Evolutionary conservation across 2,888 invertebrate species (phyloP).

Genomic region (Calephelis perditalis): DNA sequence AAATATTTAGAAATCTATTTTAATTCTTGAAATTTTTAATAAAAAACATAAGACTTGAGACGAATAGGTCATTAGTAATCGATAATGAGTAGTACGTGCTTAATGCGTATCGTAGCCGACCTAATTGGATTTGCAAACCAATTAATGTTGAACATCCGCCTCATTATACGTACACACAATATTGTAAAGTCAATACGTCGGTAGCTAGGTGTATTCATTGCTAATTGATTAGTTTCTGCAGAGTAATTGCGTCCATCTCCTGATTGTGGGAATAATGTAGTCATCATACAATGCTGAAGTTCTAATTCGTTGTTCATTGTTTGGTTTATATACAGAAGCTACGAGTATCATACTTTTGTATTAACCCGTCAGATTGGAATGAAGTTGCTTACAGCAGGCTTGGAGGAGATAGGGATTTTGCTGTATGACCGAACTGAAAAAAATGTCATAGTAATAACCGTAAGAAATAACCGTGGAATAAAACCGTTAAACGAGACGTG

Average conservation of each 20-base stretch:
- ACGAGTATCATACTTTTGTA: too few species aligned
- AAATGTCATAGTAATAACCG: too few species aligned
- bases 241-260: constrained; percentile 27
- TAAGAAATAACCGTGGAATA: too few species aligned
- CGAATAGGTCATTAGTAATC: constrained; percentile 60
- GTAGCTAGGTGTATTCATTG: constrained; percentile 38
- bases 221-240: constrained; percentile 54
- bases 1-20: background rate
- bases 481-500: too few species aligned
- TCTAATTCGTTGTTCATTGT: background rate
- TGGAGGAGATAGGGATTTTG: too few species aligned
- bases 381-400: too few species aligned
- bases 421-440: too few species aligned
- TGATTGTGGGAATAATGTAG: constrained; percentile 7
- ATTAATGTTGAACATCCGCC: constrained; percentile 65
- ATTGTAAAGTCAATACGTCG: constrained; percentile 59
- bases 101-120: constrained; percentile 56
- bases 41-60: constrained; percentile 35
- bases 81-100: constrained; percentile 66
- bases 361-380: too few species aligned
- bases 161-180: constrained; percentile 57
- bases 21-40: constrained; percentile 2
- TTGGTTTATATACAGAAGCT: too few species aligned
- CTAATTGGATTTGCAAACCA: constrained; percentile 74
- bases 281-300: constrained; percentile 3